Evolutionary conservation across 1,140 invertebrate genomes (phyloP).

Genomic region (Choristoneura fumiferana): DNA sequence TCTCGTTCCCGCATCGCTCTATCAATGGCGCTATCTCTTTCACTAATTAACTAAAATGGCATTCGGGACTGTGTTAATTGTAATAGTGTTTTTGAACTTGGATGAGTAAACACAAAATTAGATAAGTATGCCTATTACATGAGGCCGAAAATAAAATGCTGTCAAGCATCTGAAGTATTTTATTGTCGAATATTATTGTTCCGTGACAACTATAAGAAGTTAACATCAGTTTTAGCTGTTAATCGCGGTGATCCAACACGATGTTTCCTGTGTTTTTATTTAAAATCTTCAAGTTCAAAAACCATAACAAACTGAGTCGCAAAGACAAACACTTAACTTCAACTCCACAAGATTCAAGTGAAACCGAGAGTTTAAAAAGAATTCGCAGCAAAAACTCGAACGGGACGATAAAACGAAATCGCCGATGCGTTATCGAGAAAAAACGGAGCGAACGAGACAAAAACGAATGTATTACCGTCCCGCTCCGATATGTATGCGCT

Average conservation of each 20-base stretch:
- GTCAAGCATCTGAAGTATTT: no score
- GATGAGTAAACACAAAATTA: slow-evolving; percentile 10
- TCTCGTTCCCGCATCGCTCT: not conserved
- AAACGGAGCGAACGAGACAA: slow-evolving; percentile 66
- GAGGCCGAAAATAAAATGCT: no score
- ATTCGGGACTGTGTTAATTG: not conserved
- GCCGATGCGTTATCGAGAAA: slow-evolving; percentile 64
- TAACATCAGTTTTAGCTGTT: no score
- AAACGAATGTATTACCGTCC: slow-evolving; percentile 67
- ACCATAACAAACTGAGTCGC: not conserved
- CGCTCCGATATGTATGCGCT: slow-evolving; percentile 63
- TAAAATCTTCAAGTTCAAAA: not conserved
- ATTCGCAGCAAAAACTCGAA: slow-evolving; percentile 63
- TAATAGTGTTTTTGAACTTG: slow-evolving; percentile 15
- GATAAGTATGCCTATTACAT: no score
- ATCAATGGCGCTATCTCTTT: not conserved
- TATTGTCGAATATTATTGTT: no score
- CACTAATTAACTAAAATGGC: slow-evolving; percentile 21
- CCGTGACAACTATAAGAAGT: no score
- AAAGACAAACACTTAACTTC: not conserved
- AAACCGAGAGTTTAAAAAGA: slow-evolving; percentile 52
- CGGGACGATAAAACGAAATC: slow-evolving; percentile 69
- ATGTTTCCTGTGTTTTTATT: not conserved
- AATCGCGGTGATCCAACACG: no score
- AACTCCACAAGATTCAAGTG: slow-evolving; percentile 27